Evolutionary conservation across 2,113 vertebrate species (phyloP).

Genomic region (Galbula dea): DNA sequence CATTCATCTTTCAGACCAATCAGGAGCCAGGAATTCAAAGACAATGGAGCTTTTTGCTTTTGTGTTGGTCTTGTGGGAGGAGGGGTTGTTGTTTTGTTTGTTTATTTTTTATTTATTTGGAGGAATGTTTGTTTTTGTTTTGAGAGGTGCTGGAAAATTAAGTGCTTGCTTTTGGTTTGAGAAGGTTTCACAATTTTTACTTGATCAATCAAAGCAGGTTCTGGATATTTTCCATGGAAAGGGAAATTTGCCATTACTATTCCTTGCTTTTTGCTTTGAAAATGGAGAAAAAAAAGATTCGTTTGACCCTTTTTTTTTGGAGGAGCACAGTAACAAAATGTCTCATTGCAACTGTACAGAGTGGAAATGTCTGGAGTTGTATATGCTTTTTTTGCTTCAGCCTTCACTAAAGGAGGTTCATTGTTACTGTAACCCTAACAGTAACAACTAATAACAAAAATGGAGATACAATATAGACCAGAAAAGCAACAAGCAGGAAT

Average conservation of each 20-base stretch:
- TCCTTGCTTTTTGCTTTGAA: neutral
- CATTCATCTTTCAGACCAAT: neutral
- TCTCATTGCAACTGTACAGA: neutral
- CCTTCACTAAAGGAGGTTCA: neutral
- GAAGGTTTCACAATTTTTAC: neutral
- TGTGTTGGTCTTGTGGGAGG: neutral
- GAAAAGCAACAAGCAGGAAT: neutral
- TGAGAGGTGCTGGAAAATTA: neutral
- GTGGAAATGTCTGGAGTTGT: neutral
- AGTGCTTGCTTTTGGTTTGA: neutral
- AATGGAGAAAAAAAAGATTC: neutral
- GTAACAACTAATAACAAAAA: neutral
- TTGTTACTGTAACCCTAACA: neutral
- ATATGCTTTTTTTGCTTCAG: neutral
- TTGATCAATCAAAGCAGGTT: neutral
- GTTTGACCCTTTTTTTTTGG: neutral
- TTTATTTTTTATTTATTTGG: too few relatives aligned
- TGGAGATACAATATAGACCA: neutral
- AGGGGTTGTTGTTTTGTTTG: too few relatives aligned
- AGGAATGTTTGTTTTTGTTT: neutral
- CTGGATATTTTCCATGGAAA: neutral
- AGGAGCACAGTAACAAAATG: neutral
- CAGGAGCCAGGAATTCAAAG: neutral
- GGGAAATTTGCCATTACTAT: neutral
- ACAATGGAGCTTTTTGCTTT: neutral